Evolutionary conservation across 2,113 vertebrate genomes (phyloP), one percentile per base, ranked within the genome.

Genomic region (Nannospalax galili): DNA sequence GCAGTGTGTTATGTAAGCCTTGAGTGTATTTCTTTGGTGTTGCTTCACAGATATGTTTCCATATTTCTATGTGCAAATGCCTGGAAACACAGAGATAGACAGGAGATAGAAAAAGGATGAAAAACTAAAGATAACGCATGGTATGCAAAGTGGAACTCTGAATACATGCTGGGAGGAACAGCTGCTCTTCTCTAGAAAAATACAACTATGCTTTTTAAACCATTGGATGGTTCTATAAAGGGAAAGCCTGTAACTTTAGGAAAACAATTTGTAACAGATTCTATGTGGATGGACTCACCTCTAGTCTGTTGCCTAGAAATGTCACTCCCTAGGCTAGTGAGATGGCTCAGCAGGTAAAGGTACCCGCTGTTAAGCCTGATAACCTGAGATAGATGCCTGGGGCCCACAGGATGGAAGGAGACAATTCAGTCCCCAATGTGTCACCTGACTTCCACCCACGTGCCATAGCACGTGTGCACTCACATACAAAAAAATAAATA

Each of bases 41-140:
- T 78, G 56, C 26, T 86, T 96, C 64, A 32, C 52, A 92, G 80
- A n/a, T 37, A 42, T 52, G 48, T 86, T 89, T 96, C 94, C 52
- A 26, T 89, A 37, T 45, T 92, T 92, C 35, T 84, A 0, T 32
- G 24, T 78, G 52, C 52, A 65, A 86, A n/a, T 72, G 14, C 82
- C 65, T 16, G 16, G 75, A 88, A n/a, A 81, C 7, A 16, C 0
- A 37, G n/a, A 17, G 67, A 73, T 45, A 85, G n/a, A 62, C 19
- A 58, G 8, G 26, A 22, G 52, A 60, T 37, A 7, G 70, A 75
- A 79, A 92, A 24, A 2, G 48, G 48, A 32, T 67, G 17, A 32
- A 17, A 73, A 81, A 56, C 73, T 78, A 88, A 92, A 92, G 84
- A 73, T 60, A 84, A 56, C 32, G 42, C n/a, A 70, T 24, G n/a